Percentiles rank a stretch among this genome's conserved stretches.
phyloP scores from a whole-genome alignment of 2,888 invertebrate genomes.

The Latrodectus elegans region DNA sequence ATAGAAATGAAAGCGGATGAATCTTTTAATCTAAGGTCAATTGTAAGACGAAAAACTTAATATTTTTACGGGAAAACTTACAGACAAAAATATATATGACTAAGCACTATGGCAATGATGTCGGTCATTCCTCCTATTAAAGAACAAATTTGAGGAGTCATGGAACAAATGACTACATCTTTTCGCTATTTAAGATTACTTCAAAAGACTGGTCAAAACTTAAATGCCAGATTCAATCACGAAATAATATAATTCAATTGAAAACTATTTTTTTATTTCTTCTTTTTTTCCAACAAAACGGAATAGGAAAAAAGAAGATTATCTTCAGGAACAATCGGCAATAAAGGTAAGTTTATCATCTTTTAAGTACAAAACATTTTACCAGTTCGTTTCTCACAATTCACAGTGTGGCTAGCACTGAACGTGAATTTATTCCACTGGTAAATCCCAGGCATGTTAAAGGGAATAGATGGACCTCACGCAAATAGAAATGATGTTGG shows the following conservation, averaged over 20 bases:
- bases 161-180: background rate
- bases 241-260: background rate
- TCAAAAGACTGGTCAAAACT: background rate
- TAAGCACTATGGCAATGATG: background rate
- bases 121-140: background rate
- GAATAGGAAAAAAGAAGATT: background rate
- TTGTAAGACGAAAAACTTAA: no score
- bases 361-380: constrained; percentile 50
- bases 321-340: constrained; percentile 13
- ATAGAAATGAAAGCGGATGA: no score
- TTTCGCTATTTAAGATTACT: background rate
- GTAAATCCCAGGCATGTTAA: constrained; percentile 8
- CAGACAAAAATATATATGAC: background rate
- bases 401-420: background rate
- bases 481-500: constrained; percentile 24
- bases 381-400: constrained; percentile 46
- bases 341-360: constrained; percentile 22
- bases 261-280: background rate
- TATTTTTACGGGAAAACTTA: background rate
- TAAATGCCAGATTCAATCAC: background rate
- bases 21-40: no score
- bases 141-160: background rate
- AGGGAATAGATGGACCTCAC: constrained; percentile 8
- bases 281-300: background rate
- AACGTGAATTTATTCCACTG: constrained; percentile 29